phyloP scores from a whole-genome alignment of 1,140 invertebrate species.

The Eueides isabella region DNA sequence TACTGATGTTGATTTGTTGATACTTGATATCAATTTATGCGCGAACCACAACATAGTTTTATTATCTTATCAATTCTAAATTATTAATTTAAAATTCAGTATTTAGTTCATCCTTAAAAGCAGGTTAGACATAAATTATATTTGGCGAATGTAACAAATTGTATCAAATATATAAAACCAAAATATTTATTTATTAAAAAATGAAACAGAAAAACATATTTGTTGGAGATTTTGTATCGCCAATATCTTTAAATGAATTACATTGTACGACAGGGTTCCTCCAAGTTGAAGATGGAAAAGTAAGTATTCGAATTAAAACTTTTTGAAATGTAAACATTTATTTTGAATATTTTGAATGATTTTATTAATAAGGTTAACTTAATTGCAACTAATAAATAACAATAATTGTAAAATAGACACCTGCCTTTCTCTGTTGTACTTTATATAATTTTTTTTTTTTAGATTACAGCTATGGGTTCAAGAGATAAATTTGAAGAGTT shows the following conservation, averaged over 20 bases:
- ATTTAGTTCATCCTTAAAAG: background rate
- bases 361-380: too few relatives aligned
- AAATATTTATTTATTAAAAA: background rate
- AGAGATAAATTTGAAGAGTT: slow-evolving; percentile 49
- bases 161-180: background rate
- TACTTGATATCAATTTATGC: background rate
- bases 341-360: background rate
- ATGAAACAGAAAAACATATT: slow-evolving; percentile 44
- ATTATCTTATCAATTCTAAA: slow-evolving; percentile 17
- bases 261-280: slow-evolving; percentile 57
- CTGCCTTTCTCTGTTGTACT: too few relatives aligned
- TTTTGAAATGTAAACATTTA: background rate
- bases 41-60: background rate
- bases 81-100: background rate
- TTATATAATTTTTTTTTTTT: too few relatives aligned
- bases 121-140: background rate
- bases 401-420: too few relatives aligned
- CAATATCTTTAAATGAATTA: slow-evolving; percentile 51
- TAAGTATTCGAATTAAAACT: slow-evolving; percentile 6
- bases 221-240: slow-evolving; percentile 61
- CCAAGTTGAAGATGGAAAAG: slow-evolving; percentile 57
- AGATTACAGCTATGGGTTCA: slow-evolving; percentile 61
- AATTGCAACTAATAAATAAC: too few relatives aligned
- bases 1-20: too few relatives aligned
- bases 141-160: background rate